Conservation (phyloP, 2,888 invertebrate genomes). For the Trachelus stipa region DNA sequence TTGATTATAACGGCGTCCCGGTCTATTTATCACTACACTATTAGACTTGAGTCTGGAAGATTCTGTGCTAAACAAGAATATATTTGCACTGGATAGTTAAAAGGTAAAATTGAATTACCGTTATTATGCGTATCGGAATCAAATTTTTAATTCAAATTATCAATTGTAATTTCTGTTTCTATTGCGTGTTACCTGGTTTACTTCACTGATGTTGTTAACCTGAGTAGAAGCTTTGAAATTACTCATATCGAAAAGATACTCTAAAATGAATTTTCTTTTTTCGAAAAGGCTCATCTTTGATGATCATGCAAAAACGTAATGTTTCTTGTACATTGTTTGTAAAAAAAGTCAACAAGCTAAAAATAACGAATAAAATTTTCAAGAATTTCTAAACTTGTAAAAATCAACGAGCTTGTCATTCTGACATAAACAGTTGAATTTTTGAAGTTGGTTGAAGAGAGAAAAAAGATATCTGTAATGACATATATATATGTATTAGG, state of each 20-base stretch:
- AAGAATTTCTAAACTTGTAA: neutral
- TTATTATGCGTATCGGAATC: neutral
- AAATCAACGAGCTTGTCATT: neutral
- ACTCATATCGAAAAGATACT: neutral
- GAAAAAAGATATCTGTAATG: neutral
- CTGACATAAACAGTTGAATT: neutral
- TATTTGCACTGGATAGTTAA: neutral
- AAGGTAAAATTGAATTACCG: neutral
- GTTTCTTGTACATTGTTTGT: neutral
- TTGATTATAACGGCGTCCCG: neutral
- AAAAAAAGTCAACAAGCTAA: neutral
- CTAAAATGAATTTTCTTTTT: neutral
- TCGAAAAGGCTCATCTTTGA: neutral
- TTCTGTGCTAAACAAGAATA: neutral
- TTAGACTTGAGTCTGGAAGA: neutral
- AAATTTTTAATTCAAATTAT: neutral
- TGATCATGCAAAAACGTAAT: neutral
- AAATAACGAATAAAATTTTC: neutral
- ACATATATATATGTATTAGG: no score
- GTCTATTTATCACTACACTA: neutral
- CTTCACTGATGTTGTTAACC: neutral
- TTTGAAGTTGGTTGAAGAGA: neutral
- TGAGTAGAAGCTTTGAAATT: neutral
- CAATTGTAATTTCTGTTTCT: neutral
- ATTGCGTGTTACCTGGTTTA: neutral